Conservation (phyloP, 2,888 invertebrate genomes). For the Fragum whitleyi region DNA sequence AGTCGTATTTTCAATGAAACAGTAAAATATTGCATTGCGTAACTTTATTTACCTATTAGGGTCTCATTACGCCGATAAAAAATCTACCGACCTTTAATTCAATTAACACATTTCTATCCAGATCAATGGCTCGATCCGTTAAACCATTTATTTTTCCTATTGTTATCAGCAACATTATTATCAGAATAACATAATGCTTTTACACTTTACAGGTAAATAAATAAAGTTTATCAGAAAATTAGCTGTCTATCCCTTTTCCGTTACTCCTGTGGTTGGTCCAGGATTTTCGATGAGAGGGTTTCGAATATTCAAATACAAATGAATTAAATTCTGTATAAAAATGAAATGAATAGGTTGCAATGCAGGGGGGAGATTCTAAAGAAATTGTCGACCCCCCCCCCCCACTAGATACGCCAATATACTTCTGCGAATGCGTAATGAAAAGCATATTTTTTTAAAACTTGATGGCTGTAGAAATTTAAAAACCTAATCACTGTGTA, state of each 20-base stretch:
- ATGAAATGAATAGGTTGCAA: no score
- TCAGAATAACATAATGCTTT: slow-evolving; percentile 1
- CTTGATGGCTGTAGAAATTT: no score
- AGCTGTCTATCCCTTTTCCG: not conserved
- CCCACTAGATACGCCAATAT: no score
- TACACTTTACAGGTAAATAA: slow-evolving; percentile 6
- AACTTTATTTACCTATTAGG: slow-evolving; percentile 1
- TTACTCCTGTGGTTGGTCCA: no score
- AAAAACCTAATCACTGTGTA: no score
- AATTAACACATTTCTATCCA: slow-evolving; percentile 4
- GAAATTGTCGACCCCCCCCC: no score
- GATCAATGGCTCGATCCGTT: not conserved
- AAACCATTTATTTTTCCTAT: not conserved
- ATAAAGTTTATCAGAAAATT: slow-evolving; percentile 1
- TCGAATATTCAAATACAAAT: no score
- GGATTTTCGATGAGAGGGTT: no score
- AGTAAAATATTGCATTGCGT: not conserved
- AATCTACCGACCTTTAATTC: slow-evolving; percentile 6
- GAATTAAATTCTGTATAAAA: no score
- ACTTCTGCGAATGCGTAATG: no score
- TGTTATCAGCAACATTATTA: slow-evolving; percentile 1
- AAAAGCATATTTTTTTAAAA: no score
- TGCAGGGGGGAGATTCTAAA: no score
- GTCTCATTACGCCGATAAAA: not conserved
- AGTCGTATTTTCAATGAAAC: not conserved